These are phyloP conservation scores for Mya arenaria DNA, from an alignment of 1,140 invertebrate species.

Conservation along the genomic window DNA sequence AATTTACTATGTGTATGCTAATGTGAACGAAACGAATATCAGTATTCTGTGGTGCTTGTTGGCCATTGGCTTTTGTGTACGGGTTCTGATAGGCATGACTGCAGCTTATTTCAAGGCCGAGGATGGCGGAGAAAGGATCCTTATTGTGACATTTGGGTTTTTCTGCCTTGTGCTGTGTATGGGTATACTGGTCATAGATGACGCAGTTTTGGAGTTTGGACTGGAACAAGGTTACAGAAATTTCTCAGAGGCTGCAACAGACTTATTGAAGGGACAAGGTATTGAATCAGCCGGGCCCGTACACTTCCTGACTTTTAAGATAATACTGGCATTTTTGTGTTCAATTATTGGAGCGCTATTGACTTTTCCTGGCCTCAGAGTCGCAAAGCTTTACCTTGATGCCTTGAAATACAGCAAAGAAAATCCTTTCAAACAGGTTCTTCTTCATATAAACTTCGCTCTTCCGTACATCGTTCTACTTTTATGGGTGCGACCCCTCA, in stretches of 20 bases:
- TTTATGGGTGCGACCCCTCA: slow-evolving; percentile 94
- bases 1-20: slow-evolving; percentile 90
- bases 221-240: slow-evolving; percentile 93
- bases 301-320: slow-evolving; percentile 75
- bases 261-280: slow-evolving; percentile 92
- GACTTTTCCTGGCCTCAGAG: slow-evolving; percentile 95
- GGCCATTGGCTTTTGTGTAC: slow-evolving; percentile 93
- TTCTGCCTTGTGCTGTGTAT: slow-evolving; percentile 95
- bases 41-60: slow-evolving; percentile 97
- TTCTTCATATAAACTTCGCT: slow-evolving; percentile 93
- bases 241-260: slow-evolving; percentile 93
- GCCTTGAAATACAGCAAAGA: slow-evolving; percentile 87
- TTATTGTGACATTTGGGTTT: slow-evolving; percentile 95
- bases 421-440: slow-evolving; percentile 80
- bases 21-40: slow-evolving; percentile 94
- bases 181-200: slow-evolving; percentile 95
- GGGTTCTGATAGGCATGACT: slow-evolving; percentile 92
- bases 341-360: slow-evolving; percentile 94
- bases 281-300: slow-evolving; percentile 83
- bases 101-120: slow-evolving; percentile 95
- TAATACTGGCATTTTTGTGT: slow-evolving; percentile 90
- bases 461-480: slow-evolving; percentile 88
- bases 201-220: slow-evolving; percentile 94
- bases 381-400: slow-evolving; percentile 98
- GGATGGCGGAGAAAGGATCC: slow-evolving; percentile 96